Base-by-base conservation (phyloP, 2,113 vertebrate species). In the Tympanuchus pallidicinctus region DNA sequence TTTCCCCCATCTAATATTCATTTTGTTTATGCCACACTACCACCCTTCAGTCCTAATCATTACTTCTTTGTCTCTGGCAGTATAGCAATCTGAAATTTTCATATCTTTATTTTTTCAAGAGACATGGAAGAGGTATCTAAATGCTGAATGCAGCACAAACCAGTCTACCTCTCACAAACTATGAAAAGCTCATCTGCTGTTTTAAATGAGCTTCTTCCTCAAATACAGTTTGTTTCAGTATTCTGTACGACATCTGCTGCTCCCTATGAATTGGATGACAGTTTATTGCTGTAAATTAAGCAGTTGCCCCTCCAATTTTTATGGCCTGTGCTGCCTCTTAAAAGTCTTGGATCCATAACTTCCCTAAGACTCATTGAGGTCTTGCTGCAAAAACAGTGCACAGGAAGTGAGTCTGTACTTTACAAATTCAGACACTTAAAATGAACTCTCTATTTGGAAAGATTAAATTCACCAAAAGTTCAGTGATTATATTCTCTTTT, bases 391-490 rank as follows among this genome's bases (percentile, higher is more conserved):
- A 85, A 60, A 69, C 0, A 54, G 13, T 3, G 12, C 13, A 17
- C 57, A 54, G 40, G 92, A 87, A 63, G 10, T 40, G 21, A 79
- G 8, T n/a, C 61, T 38, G n/a, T 63, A 54, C 21, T 42, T 7
- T 10, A 13, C 9, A 60, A 77, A 82, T 11, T 45, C 25, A 16
- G 52, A 66, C 32, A 57, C 4, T 74, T 70, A 13, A 32, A 20
- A 71, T 25, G 4, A 80, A 34, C n/a, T 59, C 45, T 28, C 2
- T 52, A 52, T 0, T 6, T 1, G 3, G 50, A 10, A 78, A 11
- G 15, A 74, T 16, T 72, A 36, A 6, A 67, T n/a, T 65, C 64
- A 78, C 34, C 28, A 52, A 1, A 64, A 8, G 14, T 45, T 87
- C 38, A 88, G 34, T 15, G 67, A 17, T 52, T 79, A 42, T 19